Evolutionary conservation across 2,113 vertebrate species (phyloP), one percentile per base, ranked within the genome.

Genomic region (Tretioscincus oriximinensis): DNA sequence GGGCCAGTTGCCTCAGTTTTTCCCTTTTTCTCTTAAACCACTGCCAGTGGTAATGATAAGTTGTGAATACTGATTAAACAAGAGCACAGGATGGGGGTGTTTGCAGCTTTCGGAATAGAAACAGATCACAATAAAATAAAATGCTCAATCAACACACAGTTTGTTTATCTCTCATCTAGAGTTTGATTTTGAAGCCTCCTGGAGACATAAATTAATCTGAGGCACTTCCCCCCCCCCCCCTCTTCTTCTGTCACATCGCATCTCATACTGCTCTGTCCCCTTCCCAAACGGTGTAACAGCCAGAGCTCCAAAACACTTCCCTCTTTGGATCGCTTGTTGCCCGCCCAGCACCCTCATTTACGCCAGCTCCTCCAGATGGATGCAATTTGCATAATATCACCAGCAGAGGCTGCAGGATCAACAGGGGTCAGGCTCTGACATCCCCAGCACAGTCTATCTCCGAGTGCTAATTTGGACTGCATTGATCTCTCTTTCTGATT

Each of bases 381-480:
- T 96, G 93, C 92, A 94, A 97, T 96, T 96, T 96, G 93, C 95
- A 96, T 97, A 96, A 95, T 96, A 96, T 95, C 94, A 94, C 91
- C 93, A 68, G 93, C 7, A 29, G 91, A 95, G 94, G 94, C 94
- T 93, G 94, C 93, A 91, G 90, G 94, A 95, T 94, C 93, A 95
- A 91, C 92, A 88, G 90, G 95, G 96, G 96, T 97, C 96, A 97
- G 94, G 93, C 93, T 93, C 91, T 93, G 94, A 95, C 95, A 96
- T 95, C 94, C 90, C 93, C 92, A 89, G 67, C 94, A 93, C 92
- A 93, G 94, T 94, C 95, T 95, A 95, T 95, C 95, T 96, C 93
- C 92, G 93, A 94, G 95, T 95, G 96, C 95, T 97, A 96, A 97
- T 96, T 96, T 95, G 95, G 94, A 94, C 95, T 64, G 92, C 94